phyloP scores from a whole-genome alignment of 2,797 vertebrate species.

The Epinephelus coioides region DNA sequence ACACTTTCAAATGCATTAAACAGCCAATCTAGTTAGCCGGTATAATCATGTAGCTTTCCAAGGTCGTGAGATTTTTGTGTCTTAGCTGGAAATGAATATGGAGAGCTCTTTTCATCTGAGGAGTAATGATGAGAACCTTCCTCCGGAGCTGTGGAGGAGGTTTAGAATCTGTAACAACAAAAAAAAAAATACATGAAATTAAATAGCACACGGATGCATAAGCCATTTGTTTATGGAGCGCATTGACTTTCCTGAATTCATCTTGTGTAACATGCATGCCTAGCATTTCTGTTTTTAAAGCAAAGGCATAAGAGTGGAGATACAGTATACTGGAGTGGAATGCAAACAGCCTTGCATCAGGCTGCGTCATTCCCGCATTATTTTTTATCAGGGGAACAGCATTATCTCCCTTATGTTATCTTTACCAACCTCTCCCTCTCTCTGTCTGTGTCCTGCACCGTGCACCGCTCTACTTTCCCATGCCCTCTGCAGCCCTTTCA shows the following conservation, averaged over 20 bases:
- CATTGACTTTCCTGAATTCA: constrained; percentile 38
- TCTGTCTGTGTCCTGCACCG: constrained; percentile 29
- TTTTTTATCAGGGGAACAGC: constrained; percentile 40
- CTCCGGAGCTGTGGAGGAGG: constrained; percentile 56
- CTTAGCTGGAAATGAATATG: constrained; percentile 53
- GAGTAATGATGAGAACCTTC: constrained; percentile 63
- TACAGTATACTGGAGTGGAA: constrained; percentile 35
- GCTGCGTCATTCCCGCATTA: constrained; percentile 44
- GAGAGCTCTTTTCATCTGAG: constrained; percentile 60
- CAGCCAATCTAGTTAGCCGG: constrained; percentile 41
- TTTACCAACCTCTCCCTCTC: constrained; percentile 32
- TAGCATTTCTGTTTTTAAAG: constrained; percentile 45
- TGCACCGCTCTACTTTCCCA: constrained; percentile 55
- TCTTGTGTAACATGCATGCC: constrained; percentile 52
- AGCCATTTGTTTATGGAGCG: constrained; percentile 58
- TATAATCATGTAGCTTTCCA: constrained; percentile 67
- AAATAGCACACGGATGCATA: constrained; percentile 54
- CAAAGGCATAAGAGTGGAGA: constrained; percentile 18
- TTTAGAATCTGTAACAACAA: constrained; percentile 27
- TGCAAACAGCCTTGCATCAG: constrained; percentile 60
- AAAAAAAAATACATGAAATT: constrained; percentile 44
- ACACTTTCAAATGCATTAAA: constrained; percentile 39
- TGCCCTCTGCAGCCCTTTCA: constrained; percentile 66
- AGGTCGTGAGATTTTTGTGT: constrained; percentile 66
- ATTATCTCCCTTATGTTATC: constrained; percentile 48